A percentile compares a stretch with the other conserved stretches of the same genome.
Conservation (phyloP, 2,113 vertebrate species). For the Irena cyanogastra region DNA sequence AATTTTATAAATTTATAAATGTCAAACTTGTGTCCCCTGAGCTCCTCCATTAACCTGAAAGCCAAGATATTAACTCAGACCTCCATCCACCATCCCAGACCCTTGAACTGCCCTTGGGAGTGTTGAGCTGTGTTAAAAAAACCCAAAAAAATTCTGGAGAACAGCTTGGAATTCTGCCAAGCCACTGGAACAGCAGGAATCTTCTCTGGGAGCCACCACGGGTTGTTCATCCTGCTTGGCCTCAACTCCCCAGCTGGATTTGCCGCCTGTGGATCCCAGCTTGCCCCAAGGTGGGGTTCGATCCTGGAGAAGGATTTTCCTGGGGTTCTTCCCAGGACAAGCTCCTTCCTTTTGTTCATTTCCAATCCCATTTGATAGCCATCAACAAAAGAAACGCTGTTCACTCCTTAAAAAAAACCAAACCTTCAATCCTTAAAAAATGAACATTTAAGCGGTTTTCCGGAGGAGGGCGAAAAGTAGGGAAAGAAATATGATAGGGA, state of each 20-base stretch:
- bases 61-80: not conserved
- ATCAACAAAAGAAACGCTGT: not conserved
- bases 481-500: not conserved
- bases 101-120: accelerated
- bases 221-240: not conserved
- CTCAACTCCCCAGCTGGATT: not conserved
- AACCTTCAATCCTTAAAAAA: not conserved
- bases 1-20: not conserved
- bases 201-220: not conserved
- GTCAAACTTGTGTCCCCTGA: not conserved
- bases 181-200: not conserved
- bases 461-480: not conserved
- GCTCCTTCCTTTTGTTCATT: not conserved
- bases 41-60: not conserved
- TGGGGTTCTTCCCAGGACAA: not conserved
- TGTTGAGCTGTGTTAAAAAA: accelerated
- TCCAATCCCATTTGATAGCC: not conserved
- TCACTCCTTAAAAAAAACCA: not conserved
- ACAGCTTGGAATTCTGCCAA: not conserved
- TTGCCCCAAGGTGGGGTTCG: not conserved
- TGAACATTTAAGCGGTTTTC: not conserved
- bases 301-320: not conserved
- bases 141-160: accelerated
- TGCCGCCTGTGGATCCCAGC: not conserved
- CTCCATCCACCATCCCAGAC: accelerated